These are phyloP conservation scores for Nansenia antarctica DNA, from an alignment of 2,113 vertebrate genomes.

Conservation along the genomic window DNA sequence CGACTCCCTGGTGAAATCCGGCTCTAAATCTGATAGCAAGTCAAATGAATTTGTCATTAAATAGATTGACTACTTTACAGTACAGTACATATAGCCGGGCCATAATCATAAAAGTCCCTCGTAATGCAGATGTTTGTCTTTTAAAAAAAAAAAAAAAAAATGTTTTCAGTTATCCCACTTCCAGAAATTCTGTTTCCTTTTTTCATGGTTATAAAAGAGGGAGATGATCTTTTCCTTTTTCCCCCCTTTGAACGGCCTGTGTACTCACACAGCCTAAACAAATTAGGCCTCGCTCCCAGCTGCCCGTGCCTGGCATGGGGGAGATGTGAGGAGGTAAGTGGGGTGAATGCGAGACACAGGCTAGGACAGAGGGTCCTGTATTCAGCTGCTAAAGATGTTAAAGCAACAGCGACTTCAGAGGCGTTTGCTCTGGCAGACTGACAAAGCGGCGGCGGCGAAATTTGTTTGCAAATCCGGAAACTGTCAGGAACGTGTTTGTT, in stretches of 20 bases:
- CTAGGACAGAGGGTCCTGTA: not conserved
- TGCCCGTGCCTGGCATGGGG: not conserved
- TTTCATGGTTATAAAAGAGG: constrained; percentile 3
- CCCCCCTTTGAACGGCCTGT: constrained; percentile 19
- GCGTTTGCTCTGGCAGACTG: constrained; percentile 12
- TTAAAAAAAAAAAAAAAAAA: constrained; percentile 36
- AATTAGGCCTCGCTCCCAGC: constrained; percentile 14
- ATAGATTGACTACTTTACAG: constrained; percentile 47
- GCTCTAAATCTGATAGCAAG: constrained; percentile 63
- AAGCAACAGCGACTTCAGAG: not conserved
- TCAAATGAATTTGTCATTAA: constrained; percentile 69
- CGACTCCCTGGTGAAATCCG: constrained; percentile 59
- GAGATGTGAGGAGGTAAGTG: not conserved
- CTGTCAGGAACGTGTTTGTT: constrained; percentile 13
- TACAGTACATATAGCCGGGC: constrained; percentile 17
- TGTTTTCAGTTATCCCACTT: constrained; percentile 24
- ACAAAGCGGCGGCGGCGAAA: not conserved
- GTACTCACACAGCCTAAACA: constrained; percentile 29
- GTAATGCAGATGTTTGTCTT: constrained; percentile 27
- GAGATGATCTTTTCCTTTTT: constrained; percentile 14
- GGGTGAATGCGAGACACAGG: not conserved
- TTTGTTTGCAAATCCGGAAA: constrained; percentile 8
- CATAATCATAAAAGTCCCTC: constrained; percentile 28
- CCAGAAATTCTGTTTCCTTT: not conserved
- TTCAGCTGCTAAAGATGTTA: not conserved